Conservation (phyloP, 2,113 vertebrate species). For the Macquaria australasica region DNA sequence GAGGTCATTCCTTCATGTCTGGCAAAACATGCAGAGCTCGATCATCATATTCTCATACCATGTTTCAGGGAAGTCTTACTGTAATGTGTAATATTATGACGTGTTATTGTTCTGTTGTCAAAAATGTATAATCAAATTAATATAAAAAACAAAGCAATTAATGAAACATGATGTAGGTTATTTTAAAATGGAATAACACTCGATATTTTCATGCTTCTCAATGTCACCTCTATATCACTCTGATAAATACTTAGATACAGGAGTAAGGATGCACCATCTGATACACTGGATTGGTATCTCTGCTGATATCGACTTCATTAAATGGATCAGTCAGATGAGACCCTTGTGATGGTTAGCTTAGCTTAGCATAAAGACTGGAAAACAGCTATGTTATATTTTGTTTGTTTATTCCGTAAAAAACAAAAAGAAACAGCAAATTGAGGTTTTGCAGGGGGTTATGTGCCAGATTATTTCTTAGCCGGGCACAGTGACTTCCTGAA, state of each 20-base stretch:
- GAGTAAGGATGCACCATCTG: background rate
- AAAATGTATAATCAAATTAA: background rate
- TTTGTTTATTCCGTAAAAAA: background rate
- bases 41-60: background rate
- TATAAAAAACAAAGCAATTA: background rate
- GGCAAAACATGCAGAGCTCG: background rate
- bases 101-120: background rate
- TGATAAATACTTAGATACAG: background rate
- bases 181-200: background rate
- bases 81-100: background rate
- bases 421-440: background rate
- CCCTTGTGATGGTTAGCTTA: background rate
- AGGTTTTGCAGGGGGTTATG: background rate
- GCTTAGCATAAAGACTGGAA: too few species aligned
- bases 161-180: background rate
- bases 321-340: too few species aligned
- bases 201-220: background rate
- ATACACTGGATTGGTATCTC: background rate
- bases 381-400: background rate
- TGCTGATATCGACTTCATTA: too few species aligned
- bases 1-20: conserved; percentile 21
- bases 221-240: background rate
- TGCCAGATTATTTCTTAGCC: background rate
- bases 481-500: too few species aligned
- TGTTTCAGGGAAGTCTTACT: background rate